A percentile compares a stretch with the other conserved stretches of the same genome.
phyloP scores from a whole-genome alignment of 2,888 invertebrate genomes.

The Morpho deidamia region DNA sequence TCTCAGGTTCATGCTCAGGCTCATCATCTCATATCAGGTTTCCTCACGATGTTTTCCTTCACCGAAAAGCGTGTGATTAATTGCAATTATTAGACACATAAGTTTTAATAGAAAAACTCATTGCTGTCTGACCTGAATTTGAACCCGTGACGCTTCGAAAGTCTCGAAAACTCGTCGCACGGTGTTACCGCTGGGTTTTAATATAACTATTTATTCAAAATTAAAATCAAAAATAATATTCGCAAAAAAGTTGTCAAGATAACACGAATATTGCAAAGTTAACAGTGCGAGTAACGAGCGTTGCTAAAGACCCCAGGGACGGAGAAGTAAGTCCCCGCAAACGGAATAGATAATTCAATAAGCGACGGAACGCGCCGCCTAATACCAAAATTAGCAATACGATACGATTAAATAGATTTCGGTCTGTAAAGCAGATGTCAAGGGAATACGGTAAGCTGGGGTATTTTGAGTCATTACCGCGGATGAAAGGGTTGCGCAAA shows the following conservation, averaged over 20 bases:
- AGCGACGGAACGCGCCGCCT: slow-evolving; percentile 67
- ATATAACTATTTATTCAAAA: too few relatives aligned
- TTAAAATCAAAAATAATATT: too few relatives aligned
- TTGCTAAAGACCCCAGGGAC: slow-evolving; percentile 44
- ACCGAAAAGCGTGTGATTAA: too few relatives aligned
- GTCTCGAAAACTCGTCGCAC: too few relatives aligned
- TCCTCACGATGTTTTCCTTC: too few relatives aligned
- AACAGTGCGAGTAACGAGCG: slow-evolving; percentile 15
- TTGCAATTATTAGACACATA: too few relatives aligned
- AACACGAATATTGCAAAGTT: slow-evolving; percentile 11
- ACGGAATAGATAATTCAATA: slow-evolving; percentile 76
- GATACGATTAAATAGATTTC: slow-evolving; percentile 75
- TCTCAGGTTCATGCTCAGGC: too few relatives aligned
- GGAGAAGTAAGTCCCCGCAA: slow-evolving; percentile 52
- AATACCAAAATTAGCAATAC: slow-evolving; percentile 76
- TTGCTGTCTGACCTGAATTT: too few relatives aligned
- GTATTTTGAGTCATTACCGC: slow-evolving; percentile 59
- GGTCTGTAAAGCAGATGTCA: slow-evolving; percentile 60
- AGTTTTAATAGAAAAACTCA: too few relatives aligned
- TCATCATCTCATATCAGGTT: too few relatives aligned
- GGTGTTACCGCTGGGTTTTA: too few relatives aligned
- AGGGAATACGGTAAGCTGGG: slow-evolving; percentile 51
- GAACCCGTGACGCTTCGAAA: too few relatives aligned
- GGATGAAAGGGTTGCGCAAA: slow-evolving; percentile 59
- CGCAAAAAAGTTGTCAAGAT: background rate